phyloP scores from a whole-genome alignment of 2,797 vertebrate genomes.

The Oophaga sylvatica region DNA sequence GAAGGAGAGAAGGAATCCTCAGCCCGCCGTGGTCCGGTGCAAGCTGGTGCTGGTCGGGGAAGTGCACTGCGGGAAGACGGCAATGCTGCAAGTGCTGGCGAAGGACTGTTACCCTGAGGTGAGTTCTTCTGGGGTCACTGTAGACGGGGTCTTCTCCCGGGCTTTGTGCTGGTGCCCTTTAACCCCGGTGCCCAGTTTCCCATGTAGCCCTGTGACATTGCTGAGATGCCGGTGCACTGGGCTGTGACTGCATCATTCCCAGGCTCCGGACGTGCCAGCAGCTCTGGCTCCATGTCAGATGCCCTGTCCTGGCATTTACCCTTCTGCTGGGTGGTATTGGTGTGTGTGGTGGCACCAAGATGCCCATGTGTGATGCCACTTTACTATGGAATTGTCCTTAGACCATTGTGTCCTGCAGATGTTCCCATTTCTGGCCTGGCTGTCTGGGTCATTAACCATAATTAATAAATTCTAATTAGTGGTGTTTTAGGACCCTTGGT shows the following conservation, averaged over 20 bases:
- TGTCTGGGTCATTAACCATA: not conserved
- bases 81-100: conserved; percentile 93
- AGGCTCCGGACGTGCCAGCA: not conserved
- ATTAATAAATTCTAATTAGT: no score
- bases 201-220: not conserved
- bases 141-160: no score
- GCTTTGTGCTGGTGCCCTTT: not conserved
- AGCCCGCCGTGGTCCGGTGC: conserved; percentile 85
- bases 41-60: conserved; percentile 94
- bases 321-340: no score
- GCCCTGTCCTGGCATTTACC: no score
- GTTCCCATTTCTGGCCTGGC: not conserved
- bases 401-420: no score
- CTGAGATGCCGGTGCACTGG: conserved; percentile 25
- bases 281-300: not conserved
- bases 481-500: not conserved
- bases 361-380: no score
- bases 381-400: no score
- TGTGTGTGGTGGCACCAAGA: no score
- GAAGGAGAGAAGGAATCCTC: conserved; percentile 86
- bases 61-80: conserved; percentile 96
- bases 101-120: conserved; percentile 98
- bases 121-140: conserved; percentile 60
- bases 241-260: conserved; percentile 20
- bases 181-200: not conserved